A percentile compares a stretch with the other conserved stretches of the same genome.
These are phyloP conservation scores for Meloidogyne floridensis DNA, from an alignment of 1,140 invertebrate genomes.

Conservation along the genomic window DNA sequence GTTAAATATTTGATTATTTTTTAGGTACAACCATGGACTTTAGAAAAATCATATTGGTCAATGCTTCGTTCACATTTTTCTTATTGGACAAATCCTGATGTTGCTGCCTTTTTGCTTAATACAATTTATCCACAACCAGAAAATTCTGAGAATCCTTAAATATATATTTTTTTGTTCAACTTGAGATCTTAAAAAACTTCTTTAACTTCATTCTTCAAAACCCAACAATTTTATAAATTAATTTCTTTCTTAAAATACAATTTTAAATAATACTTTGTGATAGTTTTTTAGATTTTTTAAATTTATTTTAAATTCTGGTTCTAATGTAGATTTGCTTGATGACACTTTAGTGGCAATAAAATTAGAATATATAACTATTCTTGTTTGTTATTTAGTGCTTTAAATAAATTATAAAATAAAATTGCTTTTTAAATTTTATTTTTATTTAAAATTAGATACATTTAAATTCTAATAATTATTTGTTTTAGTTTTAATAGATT, in stretches of 20 bases:
- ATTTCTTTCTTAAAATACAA: not conserved
- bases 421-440: not conserved
- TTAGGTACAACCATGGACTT: constrained; percentile 11
- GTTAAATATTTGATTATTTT: not conserved
- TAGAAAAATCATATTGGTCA: constrained; percentile 13
- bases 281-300: not conserved
- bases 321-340: not conserved
- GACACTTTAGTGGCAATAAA: not conserved
- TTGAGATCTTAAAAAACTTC: not conserved
- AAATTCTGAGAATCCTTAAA: constrained; percentile 9
- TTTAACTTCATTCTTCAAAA: not conserved
- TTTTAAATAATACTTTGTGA: not conserved
- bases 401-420: not conserved
- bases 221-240: not conserved
- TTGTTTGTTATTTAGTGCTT: not conserved
- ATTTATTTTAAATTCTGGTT: not conserved
- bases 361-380: too few species aligned
- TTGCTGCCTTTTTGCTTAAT: constrained; percentile 27
- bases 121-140: constrained; percentile 28
- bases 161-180: not conserved
- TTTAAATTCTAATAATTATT: not conserved
- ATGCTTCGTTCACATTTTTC: constrained; percentile 18
- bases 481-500: not conserved
- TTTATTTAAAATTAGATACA: not conserved
- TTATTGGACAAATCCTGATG: constrained; percentile 24